Conservation (phyloP, 2,113 vertebrate species). For the Burhinus oedicnemus region DNA sequence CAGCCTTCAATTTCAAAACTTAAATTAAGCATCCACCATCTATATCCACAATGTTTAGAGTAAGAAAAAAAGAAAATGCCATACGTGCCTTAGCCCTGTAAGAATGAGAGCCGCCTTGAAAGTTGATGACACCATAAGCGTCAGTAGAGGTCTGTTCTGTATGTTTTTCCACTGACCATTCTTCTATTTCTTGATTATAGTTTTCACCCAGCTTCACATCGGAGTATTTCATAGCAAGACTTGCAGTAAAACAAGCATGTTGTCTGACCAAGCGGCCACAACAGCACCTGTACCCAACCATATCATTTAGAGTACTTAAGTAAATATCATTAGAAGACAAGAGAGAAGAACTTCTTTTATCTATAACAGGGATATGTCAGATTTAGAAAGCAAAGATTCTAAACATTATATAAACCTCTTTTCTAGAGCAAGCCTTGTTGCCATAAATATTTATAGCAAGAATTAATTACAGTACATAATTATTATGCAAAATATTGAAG, state of each 20-base stretch:
- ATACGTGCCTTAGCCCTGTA: conserved; percentile 94
- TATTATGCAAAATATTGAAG: neutral
- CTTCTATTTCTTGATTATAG: conserved; percentile 82
- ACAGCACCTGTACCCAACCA: conserved; percentile 84
- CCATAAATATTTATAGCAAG: neutral
- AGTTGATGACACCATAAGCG: conserved; percentile 97
- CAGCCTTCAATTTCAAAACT: neutral
- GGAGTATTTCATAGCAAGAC: conserved; percentile 93
- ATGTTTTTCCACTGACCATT: conserved; percentile 97
- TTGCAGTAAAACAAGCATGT: conserved; percentile 95
- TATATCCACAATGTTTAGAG: neutral
- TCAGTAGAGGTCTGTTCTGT: conserved; percentile 94
- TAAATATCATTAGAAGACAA: neutral
- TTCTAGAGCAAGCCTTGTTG: neutral
- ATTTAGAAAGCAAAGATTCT: neutral
- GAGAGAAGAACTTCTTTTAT: neutral
- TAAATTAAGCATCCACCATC: neutral
- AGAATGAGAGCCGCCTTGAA: conserved; percentile 98
- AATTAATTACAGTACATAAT: neutral
- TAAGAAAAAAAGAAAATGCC: neutral
- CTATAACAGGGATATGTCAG: rapidly evolving
- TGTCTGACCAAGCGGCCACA: conserved; percentile 96
- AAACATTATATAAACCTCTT: neutral
- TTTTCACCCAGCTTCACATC: conserved; percentile 95
- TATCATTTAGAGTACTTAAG: neutral